These are phyloP conservation scores for Pristis pectinata DNA, from an alignment of 2,797 vertebrate species.

Conservation along the genomic window DNA sequence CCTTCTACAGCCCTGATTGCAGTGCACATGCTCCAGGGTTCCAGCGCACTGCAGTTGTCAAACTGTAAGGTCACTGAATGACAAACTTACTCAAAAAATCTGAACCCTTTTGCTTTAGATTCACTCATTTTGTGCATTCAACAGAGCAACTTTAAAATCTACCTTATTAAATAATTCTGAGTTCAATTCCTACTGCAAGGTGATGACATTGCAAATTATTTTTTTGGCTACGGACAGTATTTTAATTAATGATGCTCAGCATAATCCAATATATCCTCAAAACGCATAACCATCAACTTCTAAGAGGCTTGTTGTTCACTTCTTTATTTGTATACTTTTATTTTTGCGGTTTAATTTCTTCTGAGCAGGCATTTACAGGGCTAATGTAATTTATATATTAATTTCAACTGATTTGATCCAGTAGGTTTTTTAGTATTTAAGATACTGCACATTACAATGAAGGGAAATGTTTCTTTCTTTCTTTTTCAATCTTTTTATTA, in stretches of 20 bases:
- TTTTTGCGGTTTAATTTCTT: neutral
- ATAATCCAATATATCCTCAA: neutral
- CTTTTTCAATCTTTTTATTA: too few species aligned
- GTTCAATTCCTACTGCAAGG: neutral
- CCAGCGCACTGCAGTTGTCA: neutral
- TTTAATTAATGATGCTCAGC: neutral
- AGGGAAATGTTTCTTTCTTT: too few species aligned
- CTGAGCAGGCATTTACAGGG: neutral
- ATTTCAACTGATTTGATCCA: neutral
- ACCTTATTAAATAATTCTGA: neutral
- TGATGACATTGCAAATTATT: neutral
- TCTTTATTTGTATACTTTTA: neutral
- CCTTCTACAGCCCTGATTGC: too few species aligned
- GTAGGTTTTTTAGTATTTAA: neutral
- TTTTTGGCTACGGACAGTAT: neutral
- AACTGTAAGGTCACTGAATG: neutral
- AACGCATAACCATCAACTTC: neutral
- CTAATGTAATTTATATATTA: neutral
- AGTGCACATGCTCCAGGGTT: too few species aligned
- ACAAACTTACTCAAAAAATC: neutral
- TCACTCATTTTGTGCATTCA: neutral
- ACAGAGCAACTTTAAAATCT: neutral
- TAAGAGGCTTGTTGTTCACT: neutral
- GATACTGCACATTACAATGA: neutral
- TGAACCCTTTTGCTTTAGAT: neutral